Percentiles rank a stretch among this genome's conserved stretches.
Evolutionary conservation across 2,113 vertebrate genomes (phyloP).

Genomic region (Nothocercus nigrocapillus): DNA sequence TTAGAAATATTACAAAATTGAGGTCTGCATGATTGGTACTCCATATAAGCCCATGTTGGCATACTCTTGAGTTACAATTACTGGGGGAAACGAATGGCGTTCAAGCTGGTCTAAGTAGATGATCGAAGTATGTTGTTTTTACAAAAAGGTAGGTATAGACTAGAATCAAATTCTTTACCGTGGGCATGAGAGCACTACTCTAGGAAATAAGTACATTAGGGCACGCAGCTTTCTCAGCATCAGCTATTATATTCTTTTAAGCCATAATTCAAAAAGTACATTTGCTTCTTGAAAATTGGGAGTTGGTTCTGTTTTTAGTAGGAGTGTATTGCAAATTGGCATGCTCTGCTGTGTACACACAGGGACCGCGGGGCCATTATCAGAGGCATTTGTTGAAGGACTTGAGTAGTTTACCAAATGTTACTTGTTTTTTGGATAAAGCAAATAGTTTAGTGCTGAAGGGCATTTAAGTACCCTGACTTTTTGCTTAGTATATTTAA

Average conservation of each 20-base stretch:
- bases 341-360: not conserved
- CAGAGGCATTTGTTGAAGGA: not conserved
- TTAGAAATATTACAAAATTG: not conserved
- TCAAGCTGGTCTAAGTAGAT: not conserved
- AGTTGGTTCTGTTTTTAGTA: constrained; percentile 28
- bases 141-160: not conserved
- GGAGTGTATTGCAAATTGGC: not conserved
- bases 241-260: constrained; percentile 23
- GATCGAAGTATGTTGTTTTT: not conserved
- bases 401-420: constrained; percentile 4
- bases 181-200: not conserved
- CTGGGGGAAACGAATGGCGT: not conserved
- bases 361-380: not conserved
- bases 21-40: not conserved
- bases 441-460: not conserved
- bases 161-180: not conserved
- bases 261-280: not conserved
- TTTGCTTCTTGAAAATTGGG: constrained; percentile 1
- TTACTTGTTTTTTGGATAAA: constrained; percentile 9
- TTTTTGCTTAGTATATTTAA: not conserved
- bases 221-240: not conserved
- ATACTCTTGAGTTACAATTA: not conserved
- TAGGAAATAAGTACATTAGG: not conserved
- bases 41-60: not conserved
- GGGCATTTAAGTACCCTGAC: not conserved